phyloP scores from a whole-genome alignment of 1,140 invertebrate species.

The Mya arenaria region DNA sequence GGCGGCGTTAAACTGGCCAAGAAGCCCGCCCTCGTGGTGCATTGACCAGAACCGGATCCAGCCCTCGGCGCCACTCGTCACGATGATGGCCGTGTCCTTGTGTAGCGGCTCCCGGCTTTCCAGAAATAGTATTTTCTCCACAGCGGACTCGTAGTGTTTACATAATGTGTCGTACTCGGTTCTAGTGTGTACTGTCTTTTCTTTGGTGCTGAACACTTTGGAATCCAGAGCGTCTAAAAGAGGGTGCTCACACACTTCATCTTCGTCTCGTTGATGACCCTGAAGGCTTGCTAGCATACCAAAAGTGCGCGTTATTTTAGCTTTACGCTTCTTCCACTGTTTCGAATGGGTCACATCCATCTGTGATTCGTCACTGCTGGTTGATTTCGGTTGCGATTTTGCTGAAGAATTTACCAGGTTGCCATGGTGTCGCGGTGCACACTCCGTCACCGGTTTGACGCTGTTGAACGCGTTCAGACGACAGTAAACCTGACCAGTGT shows the following conservation, averaged over 20 bases:
- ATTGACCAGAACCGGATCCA: constrained; percentile 79
- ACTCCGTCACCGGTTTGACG: constrained; percentile 54
- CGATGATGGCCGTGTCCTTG: constrained; percentile 72
- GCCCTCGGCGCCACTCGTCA: constrained; percentile 77
- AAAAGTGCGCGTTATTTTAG: background rate
- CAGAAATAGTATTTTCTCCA: constrained; percentile 77
- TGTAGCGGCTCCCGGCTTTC: constrained; percentile 65
- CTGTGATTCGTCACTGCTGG: background rate
- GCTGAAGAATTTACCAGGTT: too few species aligned
- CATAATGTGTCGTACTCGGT: constrained; percentile 78
- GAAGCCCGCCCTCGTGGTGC: constrained; percentile 71
- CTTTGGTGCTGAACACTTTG: background rate
- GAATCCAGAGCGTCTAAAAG: constrained; percentile 49
- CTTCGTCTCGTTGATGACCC: background rate
- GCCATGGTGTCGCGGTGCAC: background rate
- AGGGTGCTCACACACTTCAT: constrained; percentile 51
- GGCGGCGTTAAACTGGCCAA: constrained; percentile 76
- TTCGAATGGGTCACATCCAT: constrained; percentile 4
- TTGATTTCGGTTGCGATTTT: too few species aligned
- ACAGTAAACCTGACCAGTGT: constrained; percentile 87
- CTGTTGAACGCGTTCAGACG: constrained; percentile 70
- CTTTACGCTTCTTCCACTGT: constrained; percentile 2
- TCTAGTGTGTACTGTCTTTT: constrained; percentile 31
- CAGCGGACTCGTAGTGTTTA: constrained; percentile 74
- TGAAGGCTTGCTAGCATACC: background rate